Evolutionary conservation across 2,797 vertebrate genomes (phyloP).

Genomic region (Tenualosa ilisha): DNA sequence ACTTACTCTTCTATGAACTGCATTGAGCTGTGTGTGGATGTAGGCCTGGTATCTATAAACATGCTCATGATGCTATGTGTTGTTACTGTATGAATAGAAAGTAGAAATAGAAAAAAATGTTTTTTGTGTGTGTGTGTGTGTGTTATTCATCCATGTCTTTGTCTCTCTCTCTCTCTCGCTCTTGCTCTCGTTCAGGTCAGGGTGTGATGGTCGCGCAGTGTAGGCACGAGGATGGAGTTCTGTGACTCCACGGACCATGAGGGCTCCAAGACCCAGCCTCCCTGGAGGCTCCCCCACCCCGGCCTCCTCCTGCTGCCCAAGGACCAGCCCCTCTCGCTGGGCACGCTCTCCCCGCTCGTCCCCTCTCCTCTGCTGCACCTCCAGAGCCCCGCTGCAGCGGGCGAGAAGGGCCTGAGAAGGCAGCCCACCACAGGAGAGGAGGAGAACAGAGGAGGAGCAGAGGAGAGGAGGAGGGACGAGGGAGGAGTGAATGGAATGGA

Average conservation of each 20-base stretch:
- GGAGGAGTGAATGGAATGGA: constrained; percentile 45
- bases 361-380: constrained; percentile 60
- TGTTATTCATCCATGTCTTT: constrained; percentile 42
- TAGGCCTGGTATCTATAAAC: neutral
- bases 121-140: neutral
- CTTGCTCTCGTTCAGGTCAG: constrained; percentile 73
- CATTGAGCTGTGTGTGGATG: neutral
- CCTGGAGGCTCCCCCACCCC: constrained; percentile 77
- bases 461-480: constrained; percentile 61
- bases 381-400: constrained; percentile 70
- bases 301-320: constrained; percentile 68
- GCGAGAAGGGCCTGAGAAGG: constrained; percentile 42
- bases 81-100: no score
- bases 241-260: constrained; percentile 91
- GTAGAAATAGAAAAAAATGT: neutral
- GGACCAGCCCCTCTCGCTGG: constrained; percentile 63
- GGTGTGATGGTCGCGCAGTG: constrained; percentile 85
- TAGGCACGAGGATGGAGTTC: constrained; percentile 87
- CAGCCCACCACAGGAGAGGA: constrained; percentile 56
- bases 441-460: constrained; percentile 75
- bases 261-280: constrained; percentile 76
- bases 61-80: neutral
- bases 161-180: constrained; percentile 39
- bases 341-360: constrained; percentile 70
- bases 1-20: neutral